Evolutionary conservation across 2,888 invertebrate species (phyloP), one percentile per base, ranked within the genome.

Genomic region (Agapostemon virescens): DNA sequence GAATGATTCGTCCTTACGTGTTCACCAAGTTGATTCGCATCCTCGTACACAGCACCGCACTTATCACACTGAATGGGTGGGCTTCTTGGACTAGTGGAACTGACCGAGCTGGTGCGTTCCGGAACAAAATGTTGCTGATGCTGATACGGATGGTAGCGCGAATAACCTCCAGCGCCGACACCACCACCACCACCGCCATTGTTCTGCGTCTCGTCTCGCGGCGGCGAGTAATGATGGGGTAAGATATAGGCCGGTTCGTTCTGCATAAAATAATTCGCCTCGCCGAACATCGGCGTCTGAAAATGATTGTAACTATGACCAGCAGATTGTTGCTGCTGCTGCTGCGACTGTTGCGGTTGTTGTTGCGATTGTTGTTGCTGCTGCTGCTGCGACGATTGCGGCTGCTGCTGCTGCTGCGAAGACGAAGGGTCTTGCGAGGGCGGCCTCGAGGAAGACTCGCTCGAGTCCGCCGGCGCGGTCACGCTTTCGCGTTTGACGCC

Each of bases 1-100:
- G 94, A 89, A 90, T 97, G 97, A 77, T 95, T 95, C 15, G 95
- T 94, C 86, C 95, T 95, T 80, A 96, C 94, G 90, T 97, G 97
- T 87, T 97, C 97, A 83, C 95, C 95, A 70, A 97, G 93, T 89
- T 95, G 96, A 67, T 95, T 94, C 66, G 96, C 95, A 61, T 96
- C 96, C 90, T 96, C 96, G 90, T 96, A 97, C 74, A 97, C 95
- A 82, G 95, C 95, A 78, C 97, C 97, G 90, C 97, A 97, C 92
- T 97, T 97, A 91, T 97, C 97, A 92, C 97, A 97, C 92, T 97
- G 96, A 90, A 96, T 95, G 15, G 91, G 88, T 26, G 93, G 91
- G 80, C 95, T 95, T 0, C 96, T 95, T 20, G 96, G 95, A 61
- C 96, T 96, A 49, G 96, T 95, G 20, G 96, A 89, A 95, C 91